Evolutionary conservation across 1,140 invertebrate species (phyloP), one percentile per base, ranked within the genome.

Genomic region (Aricia agestis): DNA sequence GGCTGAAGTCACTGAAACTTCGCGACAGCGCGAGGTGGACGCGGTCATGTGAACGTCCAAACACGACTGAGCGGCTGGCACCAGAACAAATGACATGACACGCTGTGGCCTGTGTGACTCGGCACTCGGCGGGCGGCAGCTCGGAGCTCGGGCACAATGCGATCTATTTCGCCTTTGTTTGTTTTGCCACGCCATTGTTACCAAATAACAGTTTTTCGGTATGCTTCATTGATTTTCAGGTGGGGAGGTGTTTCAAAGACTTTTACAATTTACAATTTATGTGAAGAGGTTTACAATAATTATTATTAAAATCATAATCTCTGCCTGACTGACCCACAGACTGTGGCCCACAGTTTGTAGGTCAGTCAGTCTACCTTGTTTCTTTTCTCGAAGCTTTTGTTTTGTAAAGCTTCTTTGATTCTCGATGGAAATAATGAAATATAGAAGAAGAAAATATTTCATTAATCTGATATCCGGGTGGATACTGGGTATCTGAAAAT

Each of bases 31-130:
- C 15, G 15, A 17, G 59, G 59, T 19, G 59, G 19, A 63, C 59
- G 59, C 19, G 10, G 18, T 63, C 59, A 11, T 18, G 19, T 63
- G 10, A 25, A 63, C 19, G 59, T 63, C 58, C n/a, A 59, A 17
- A 63, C 59, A 19, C 59, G 59, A 63, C 59, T 63, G 59, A 63
- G 18, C 59, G 10, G 11, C 59, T 63, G 59, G 59, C 59, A 63
- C 6, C 59, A 25, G 59, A 18, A 63, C 59, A 63, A 63, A 59
- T 19, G 17, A 63, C 59, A 63, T 63, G 59, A 63, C 19, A 63
- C 59, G 59, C 18, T 19, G 7, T n/a, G n/a, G n/a, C n/a, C n/a
- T n/a, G n/a, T 25, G 59, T 63, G 18, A 19, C 19, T 19, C 58
- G 58, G n/a, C 58, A 59, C 25, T 25, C 25, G 25, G 25, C 25